A percentile compares a stretch with the other conserved stretches of the same genome.
phyloP scores from a whole-genome alignment of 2,888 invertebrate genomes.

The Phalera bucephala region DNA sequence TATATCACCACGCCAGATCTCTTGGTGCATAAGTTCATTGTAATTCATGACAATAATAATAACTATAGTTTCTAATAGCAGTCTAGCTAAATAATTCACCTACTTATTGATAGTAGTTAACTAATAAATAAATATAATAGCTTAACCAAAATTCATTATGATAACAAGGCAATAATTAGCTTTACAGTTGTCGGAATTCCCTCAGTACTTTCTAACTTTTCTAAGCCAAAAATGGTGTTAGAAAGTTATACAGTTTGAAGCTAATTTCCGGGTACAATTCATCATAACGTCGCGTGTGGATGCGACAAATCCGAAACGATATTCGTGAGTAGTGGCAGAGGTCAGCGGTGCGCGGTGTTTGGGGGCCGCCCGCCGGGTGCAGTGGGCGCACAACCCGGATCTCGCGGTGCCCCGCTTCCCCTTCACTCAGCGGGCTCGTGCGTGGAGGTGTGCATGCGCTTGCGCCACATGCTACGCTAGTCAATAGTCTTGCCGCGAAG shows the following conservation, averaged over 20 bases:
- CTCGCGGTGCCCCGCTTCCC: constrained; percentile 78
- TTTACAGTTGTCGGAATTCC: background rate
- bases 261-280: constrained; percentile 27
- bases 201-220: constrained; percentile 2
- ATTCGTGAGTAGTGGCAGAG: constrained; percentile 55
- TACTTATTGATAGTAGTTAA: no score
- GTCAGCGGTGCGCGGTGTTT: constrained; percentile 59
- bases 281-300: constrained; percentile 30
- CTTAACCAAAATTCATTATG: no score
- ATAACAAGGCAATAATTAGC: background rate
- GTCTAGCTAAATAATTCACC: no score
- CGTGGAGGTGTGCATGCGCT: constrained; percentile 62
- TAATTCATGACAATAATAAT: no score
- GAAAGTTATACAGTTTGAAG: constrained; percentile 20
- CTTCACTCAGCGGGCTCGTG: constrained; percentile 73
- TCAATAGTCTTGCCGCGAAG: constrained; percentile 70
- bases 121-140: no score
- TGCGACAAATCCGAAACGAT: constrained; percentile 43
- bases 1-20: no score
- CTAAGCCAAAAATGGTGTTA: constrained; percentile 11
- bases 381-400: constrained; percentile 81
- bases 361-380: constrained; percentile 68
- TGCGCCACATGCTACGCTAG: constrained; percentile 39
- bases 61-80: no score
- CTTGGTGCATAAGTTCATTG: no score